These are phyloP conservation scores for Redunca redunca DNA, from an alignment of 2,113 vertebrate species.

Conservation along the genomic window DNA sequence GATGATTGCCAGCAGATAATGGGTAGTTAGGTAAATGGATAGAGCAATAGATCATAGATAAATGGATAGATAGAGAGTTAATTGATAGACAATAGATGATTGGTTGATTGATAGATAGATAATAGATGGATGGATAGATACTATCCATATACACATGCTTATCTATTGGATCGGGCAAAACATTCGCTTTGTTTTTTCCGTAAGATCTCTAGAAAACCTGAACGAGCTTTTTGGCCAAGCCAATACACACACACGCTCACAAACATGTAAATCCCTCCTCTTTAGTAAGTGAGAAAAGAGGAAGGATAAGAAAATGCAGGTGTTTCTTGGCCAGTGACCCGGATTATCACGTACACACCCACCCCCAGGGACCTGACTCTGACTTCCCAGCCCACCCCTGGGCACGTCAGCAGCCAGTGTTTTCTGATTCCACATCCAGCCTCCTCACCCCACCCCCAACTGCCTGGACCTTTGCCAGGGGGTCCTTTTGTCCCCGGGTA, in stretches of 20 bases:
- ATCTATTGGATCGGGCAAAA: not conserved
- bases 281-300: not conserved
- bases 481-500: not conserved
- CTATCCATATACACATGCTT: not conserved
- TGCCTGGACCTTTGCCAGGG: not conserved
- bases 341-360: no score
- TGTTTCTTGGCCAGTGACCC: not conserved
- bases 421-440: not conserved
- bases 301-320: not conserved
- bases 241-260: not conserved
- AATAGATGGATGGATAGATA: not conserved
- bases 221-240: not conserved
- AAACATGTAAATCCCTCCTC: not conserved
- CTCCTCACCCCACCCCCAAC: not conserved
- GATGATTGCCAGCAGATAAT: not conserved
- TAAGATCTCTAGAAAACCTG: not conserved
- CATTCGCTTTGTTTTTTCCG: not conserved
- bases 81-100: not conserved
- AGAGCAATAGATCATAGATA: not conserved
- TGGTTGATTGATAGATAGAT: not conserved
- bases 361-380: not conserved
- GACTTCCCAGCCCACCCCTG: not conserved
- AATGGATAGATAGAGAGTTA: not conserved
- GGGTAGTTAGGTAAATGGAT: not conserved
- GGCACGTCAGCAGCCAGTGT: not conserved